A percentile compares a stretch with the other conserved stretches of the same genome.
Evolutionary conservation across 2,888 invertebrate species (phyloP).

Genomic region (Cerastis rubricosa): DNA sequence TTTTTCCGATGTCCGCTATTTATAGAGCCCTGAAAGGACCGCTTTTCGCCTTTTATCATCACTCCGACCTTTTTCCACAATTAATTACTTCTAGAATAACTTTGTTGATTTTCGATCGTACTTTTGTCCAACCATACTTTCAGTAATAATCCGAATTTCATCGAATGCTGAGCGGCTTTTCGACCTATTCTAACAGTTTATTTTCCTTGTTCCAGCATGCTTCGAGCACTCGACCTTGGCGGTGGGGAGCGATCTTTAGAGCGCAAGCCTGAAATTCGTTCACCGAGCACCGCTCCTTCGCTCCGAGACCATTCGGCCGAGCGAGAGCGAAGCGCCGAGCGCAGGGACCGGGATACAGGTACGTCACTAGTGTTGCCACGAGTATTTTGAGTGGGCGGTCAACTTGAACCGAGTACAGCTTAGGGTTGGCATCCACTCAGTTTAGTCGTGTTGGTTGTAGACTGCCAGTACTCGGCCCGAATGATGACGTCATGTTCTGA

Average conservation of each 20-base stretch:
- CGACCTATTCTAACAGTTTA: not conserved
- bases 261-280: slow-evolving; percentile 89
- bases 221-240: slow-evolving; percentile 94
- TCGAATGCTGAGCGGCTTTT: not conserved
- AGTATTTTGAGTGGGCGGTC: slow-evolving; percentile 39
- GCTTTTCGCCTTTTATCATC: not conserved
- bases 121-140: not conserved
- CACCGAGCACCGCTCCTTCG: slow-evolving; percentile 80
- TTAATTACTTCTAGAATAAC: not conserved
- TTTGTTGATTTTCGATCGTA: not conserved
- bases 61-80: not conserved
- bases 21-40: not conserved
- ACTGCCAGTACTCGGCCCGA: slow-evolving; percentile 52
- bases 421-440: slow-evolving; percentile 29
- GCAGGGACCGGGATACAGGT: slow-evolving; percentile 87
- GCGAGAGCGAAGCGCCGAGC: slow-evolving; percentile 83
- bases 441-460: slow-evolving; percentile 41
- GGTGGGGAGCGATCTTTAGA: slow-evolving; percentile 79
- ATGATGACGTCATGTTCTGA: slow-evolving; percentile 19
- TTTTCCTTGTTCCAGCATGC: slow-evolving; percentile 91
- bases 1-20: not conserved
- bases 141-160: not conserved
- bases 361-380: slow-evolving; percentile 69
- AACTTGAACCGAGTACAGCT: not conserved
- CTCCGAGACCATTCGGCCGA: slow-evolving; percentile 81